Evolutionary conservation across 2,113 vertebrate species (phyloP), one percentile per base, ranked within the genome.

Genomic region (Chloropsis hardwickii): DNA sequence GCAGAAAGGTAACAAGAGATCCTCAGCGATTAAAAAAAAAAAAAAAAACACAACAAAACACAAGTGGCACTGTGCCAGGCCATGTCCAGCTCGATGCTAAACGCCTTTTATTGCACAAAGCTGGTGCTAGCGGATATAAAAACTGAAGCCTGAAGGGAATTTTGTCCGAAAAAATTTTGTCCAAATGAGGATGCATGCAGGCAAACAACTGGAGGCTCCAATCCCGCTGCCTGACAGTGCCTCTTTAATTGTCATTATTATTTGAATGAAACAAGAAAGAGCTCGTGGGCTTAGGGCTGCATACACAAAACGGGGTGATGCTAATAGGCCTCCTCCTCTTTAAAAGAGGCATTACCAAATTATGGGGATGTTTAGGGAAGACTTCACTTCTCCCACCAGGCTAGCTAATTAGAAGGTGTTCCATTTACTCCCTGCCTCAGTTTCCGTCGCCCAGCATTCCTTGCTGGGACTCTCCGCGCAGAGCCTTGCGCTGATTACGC

Each of bases 81-180:
- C 95, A 47, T 94, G 98, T 97, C 98, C 97, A 97, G 98, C 97
- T 95, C 96, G 97, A 96, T 97, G 97, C 97, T 98, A 97, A 98
- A 97, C 39, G 94, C 97, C 97, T 97, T 98, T 98, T 98, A 97
- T 94, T 97, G 95, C 97, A 96, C 94, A 96, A 97, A 97, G 95
- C 97, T 96, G 94, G 96, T 97, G 87, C 93, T 90, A 80, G 50
- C 71, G 72, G 95, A 94, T 95, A 73, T 84, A 96, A 95, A 97
- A 97, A 94, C 81, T 35, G 20, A 92, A 78, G 71, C 90, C 95
- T 71, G 74, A 92, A 95, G 94, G 90, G 80, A 97, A 97, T 97
- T 97, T 81, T 97, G 92, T 84, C 95, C 73, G 42, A 94, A 96
- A 93, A 62, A 78, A 9, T 60, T 60, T 60, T 51, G 83, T 47